Evolutionary conservation across 2,888 invertebrate genomes (phyloP).

Genomic region (Pantelozetes paolii): DNA sequence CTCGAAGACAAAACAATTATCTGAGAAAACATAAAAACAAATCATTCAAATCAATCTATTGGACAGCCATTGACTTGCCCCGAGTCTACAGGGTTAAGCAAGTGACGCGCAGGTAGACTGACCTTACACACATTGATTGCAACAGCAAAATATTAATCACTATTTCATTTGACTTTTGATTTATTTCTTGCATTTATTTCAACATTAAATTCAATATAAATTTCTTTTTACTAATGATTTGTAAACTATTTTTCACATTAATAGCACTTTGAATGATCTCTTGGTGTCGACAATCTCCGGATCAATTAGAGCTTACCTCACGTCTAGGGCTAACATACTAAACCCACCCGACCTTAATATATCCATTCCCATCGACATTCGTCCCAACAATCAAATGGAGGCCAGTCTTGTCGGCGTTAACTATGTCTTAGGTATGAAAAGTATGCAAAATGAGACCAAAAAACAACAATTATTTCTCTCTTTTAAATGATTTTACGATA

Average conservation of each 20-base stretch:
- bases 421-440: slow-evolving; percentile 43
- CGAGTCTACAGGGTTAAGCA: slow-evolving; percentile 57
- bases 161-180: background rate
- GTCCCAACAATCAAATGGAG: slow-evolving; percentile 37
- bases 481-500: background rate
- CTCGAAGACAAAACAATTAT: slow-evolving; percentile 55
- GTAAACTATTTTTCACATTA: background rate
- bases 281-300: slow-evolving; percentile 58
- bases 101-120: slow-evolving; percentile 55
- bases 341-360: slow-evolving; percentile 42
- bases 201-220: too few species aligned
- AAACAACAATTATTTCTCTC: too few species aligned
- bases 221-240: background rate
- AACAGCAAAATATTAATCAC: background rate
- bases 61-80: slow-evolving; percentile 47
- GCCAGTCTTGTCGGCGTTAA: slow-evolving; percentile 40
- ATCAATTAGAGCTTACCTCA: slow-evolving; percentile 41
- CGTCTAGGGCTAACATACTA: slow-evolving; percentile 33
- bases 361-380: slow-evolving; percentile 43
- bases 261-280: slow-evolving; percentile 55
- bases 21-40: slow-evolving; percentile 45
- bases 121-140: background rate
- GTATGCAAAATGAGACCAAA: too few species aligned
- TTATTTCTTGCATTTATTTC: background rate
- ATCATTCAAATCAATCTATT: slow-evolving; percentile 40